Evolutionary conservation across 2,888 invertebrate species (phyloP), one percentile per base, ranked within the genome.

Genomic region (Cephus nigrinus): DNA sequence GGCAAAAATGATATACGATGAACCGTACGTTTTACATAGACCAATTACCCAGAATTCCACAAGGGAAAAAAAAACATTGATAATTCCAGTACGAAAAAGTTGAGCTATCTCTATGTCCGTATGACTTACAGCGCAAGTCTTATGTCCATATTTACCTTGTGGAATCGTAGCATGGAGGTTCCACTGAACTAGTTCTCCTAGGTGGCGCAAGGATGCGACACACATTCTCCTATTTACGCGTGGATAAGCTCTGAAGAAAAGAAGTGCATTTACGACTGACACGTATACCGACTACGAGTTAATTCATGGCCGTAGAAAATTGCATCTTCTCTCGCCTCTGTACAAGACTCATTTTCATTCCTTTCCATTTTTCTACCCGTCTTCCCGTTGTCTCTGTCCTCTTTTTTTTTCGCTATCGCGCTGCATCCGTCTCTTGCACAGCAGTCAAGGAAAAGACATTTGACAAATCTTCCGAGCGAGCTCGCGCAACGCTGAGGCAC

Each of bases 151-250:
- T 83, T 84, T 84, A 82, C 84, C 76, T 78, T 32, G 83, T 79
- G 75, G 73, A 75, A 78, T 76, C 80, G 80, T 69, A 77, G 15
- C 75, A 78, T 79, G 82, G 83, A 84, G 84, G 82, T 82, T 86
- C 82, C 82, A 81, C 81, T 83, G 86, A 86, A 85, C 86, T 86
- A 86, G 83, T 85, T 86, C 84, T 77, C 81, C 80, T 81, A 80
- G 84, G 81, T 83, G 82, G 81, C 82, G 86, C 86, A 86, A 86
- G 86, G 86, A 86, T 86, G 71, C 32, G 71, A 71, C 71, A 71
- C 71, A 71, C 71, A 71, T 71, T 71, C 71, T 11, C 31, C 71
- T 71, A 31, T 33, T 71, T 31, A 71, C 71, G 32, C 31, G 71
- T 12, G 55, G 55, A 55, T 55, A 55, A 55, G 55, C 5, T 55